Conservation (phyloP, 2,113 vertebrate species). For the Mobula hypostoma region DNA sequence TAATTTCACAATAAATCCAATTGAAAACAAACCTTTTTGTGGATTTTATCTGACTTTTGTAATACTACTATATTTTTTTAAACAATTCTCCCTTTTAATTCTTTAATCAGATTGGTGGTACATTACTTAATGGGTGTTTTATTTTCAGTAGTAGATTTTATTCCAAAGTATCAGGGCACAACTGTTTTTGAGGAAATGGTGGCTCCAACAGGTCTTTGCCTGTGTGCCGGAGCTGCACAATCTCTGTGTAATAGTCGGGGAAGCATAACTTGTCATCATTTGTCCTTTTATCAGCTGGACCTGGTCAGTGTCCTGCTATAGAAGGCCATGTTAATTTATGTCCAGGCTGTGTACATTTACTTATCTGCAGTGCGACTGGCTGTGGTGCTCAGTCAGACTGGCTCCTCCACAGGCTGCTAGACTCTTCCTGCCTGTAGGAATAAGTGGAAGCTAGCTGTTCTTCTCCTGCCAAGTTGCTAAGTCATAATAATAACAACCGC, state of each 20-base stretch:
- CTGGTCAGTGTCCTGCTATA: constrained; percentile 98
- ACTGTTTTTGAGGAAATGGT: constrained; percentile 71
- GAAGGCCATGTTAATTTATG: constrained; percentile 95
- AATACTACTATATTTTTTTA: not conserved
- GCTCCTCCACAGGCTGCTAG: constrained; percentile 83
- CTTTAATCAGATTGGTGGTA: constrained; percentile 25
- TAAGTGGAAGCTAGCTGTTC: constrained; percentile 61
- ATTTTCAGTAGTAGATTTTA: constrained; percentile 53
- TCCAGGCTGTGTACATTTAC: constrained; percentile 88
- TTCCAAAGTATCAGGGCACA: constrained; percentile 66
- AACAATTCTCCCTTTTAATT: not conserved
- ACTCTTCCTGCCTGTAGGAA: constrained; percentile 76
- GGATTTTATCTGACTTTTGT: not conserved
- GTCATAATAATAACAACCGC: constrained; percentile 66
- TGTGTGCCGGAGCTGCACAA: constrained; percentile 54
- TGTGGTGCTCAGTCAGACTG: constrained; percentile 87
- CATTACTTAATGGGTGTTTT: constrained; percentile 56
- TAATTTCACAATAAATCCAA: not conserved
- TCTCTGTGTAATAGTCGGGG: constrained; percentile 58
- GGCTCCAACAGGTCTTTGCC: constrained; percentile 71
- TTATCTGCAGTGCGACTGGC: constrained; percentile 94
- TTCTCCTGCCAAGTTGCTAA: constrained; percentile 68
- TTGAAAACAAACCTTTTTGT: not conserved
- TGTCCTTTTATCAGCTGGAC: constrained; percentile 92
- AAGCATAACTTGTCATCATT: constrained; percentile 69